phyloP scores from a whole-genome alignment of 2,797 vertebrate genomes.

The Aphelocoma californica region DNA sequence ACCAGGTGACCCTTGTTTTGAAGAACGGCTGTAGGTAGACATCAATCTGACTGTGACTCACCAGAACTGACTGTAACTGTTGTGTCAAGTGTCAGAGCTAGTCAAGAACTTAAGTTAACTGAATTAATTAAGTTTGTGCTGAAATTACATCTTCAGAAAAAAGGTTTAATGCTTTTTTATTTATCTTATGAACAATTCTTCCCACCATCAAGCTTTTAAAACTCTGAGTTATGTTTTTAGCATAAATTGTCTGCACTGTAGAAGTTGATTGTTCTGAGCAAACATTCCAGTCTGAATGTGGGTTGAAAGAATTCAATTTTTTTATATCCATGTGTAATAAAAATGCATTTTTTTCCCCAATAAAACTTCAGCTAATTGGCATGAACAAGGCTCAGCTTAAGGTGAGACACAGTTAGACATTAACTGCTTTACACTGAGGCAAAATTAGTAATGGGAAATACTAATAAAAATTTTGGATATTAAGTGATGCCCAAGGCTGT shows the following conservation, averaged over 20 bases:
- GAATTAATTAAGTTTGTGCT: not conserved
- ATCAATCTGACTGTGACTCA: not conserved
- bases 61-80: not conserved
- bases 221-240: not conserved
- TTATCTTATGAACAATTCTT: not conserved
- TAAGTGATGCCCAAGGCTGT: not conserved
- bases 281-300: not conserved
- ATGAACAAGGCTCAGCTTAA: not conserved
- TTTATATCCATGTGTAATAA: not conserved
- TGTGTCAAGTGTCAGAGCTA: not conserved
- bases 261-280: not conserved
- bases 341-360: not conserved
- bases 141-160: not conserved
- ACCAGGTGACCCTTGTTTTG: not conserved
- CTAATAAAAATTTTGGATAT: not conserved
- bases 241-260: not conserved
- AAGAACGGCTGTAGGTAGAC: not conserved
- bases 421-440: not conserved
- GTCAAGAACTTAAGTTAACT: not conserved
- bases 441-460: not conserved
- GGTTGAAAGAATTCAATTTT: not conserved
- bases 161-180: not conserved
- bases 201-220: not conserved
- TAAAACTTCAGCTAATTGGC: not conserved
- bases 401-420: not conserved